Evolutionary conservation across 2,888 invertebrate species (phyloP).

Genomic region (Melangyna quadrimaculata): DNA sequence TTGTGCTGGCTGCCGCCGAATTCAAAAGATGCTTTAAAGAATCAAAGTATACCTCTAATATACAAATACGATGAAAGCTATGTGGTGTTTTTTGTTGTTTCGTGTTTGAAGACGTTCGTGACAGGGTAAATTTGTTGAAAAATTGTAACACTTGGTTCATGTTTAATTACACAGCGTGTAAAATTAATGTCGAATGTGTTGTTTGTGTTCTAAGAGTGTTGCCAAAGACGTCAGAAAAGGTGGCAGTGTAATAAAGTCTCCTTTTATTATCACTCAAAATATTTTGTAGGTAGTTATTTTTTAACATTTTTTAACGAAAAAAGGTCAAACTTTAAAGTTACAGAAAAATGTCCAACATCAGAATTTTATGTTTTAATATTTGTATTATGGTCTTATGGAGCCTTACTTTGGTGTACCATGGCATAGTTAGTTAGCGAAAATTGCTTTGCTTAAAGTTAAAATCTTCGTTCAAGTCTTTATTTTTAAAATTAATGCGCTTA

Average conservation of each 20-base stretch:
- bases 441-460: too few relatives aligned
- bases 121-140: slow-evolving; percentile 58
- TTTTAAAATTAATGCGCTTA: too few relatives aligned
- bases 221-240: not conserved
- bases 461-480: too few relatives aligned
- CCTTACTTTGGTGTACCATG: too few relatives aligned
- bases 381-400: too few relatives aligned
- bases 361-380: too few relatives aligned
- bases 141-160: slow-evolving; percentile 61
- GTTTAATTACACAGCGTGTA: slow-evolving; percentile 58
- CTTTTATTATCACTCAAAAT: not conserved
- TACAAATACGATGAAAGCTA: slow-evolving; percentile 34
- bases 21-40: slow-evolving; percentile 36
- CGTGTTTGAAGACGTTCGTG: slow-evolving; percentile 60
- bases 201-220: slow-evolving; percentile 26
- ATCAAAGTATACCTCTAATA: not conserved
- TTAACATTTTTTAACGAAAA: too few relatives aligned
- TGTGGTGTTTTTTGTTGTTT: slow-evolving; percentile 24
- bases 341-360: too few relatives aligned
- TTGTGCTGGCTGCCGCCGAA: slow-evolving; percentile 34
- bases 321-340: too few relatives aligned
- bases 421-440: too few relatives aligned
- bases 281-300: too few relatives aligned
- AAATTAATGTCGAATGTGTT: slow-evolving; percentile 58
- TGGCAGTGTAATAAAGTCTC: not conserved